Evolutionary conservation across 2,888 invertebrate genomes (phyloP).

Genomic region (Chloroclystis v-ata): DNA sequence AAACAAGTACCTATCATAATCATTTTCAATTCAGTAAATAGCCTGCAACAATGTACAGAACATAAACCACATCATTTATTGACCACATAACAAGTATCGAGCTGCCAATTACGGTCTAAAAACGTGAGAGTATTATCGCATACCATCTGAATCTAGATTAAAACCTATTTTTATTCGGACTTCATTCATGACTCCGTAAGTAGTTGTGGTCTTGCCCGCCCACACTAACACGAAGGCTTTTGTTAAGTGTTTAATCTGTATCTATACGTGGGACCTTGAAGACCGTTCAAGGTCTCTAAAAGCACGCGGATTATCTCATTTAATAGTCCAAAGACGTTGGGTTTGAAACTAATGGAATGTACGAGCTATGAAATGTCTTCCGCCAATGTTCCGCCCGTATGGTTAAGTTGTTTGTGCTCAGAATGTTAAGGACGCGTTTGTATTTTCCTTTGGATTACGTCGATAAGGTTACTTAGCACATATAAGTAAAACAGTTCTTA

Average conservation of each 20-base stretch:
- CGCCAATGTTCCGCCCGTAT: constrained; percentile 1
- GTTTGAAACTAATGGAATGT: constrained; percentile 21
- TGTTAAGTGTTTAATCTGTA: not conserved
- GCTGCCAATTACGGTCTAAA: not conserved
- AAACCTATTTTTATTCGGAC: constrained; percentile 23
- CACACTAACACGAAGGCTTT: constrained; percentile 18
- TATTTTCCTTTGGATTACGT: not conserved
- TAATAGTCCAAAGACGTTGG: constrained; percentile 19
- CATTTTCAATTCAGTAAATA: too few species aligned
- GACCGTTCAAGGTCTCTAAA: constrained; percentile 25
- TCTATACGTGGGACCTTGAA: constrained; percentile 24
- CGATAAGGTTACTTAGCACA: too few species aligned
- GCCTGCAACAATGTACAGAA: not conserved
- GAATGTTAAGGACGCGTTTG: not conserved
- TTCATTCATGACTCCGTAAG: constrained; percentile 34
- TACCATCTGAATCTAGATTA: constrained; percentile 8
- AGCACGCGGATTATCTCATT: constrained; percentile 26
- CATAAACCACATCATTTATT: not conserved
- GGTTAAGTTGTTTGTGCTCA: not conserved
- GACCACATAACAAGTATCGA: not conserved
- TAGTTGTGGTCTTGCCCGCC: constrained; percentile 15
- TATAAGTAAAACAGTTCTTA: too few species aligned
- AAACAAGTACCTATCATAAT: too few species aligned
- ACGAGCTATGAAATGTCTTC: constrained; percentile 9
- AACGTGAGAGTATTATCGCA: not conserved